Evolutionary conservation across 2,113 vertebrate genomes (phyloP).

Genomic region (Delphinapterus leucas): DNA sequence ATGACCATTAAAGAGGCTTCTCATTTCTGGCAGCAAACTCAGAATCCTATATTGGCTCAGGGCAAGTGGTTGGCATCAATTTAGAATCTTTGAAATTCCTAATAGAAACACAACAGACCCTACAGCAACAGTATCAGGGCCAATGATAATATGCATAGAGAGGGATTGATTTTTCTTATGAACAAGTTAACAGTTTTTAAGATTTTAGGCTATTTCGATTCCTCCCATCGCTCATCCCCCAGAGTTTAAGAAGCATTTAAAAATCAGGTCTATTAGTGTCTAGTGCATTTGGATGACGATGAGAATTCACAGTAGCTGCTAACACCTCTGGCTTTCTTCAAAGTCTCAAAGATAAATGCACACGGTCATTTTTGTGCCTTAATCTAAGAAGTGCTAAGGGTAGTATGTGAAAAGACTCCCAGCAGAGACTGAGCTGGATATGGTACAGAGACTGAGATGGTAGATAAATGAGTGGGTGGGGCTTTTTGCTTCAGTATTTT

Average conservation of each 20-base stretch:
- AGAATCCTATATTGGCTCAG: background rate
- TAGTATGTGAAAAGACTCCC: background rate
- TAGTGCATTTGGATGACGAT: background rate
- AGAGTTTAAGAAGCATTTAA: constrained; percentile 42
- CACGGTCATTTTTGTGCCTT: background rate
- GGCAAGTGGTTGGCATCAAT: constrained; percentile 63
- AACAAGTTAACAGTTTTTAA: constrained; percentile 61
- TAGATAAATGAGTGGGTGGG: background rate
- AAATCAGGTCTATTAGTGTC: constrained; percentile 36
- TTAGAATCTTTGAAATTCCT: constrained; percentile 66
- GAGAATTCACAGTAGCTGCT: constrained; percentile 19
- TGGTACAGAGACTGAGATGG: background rate
- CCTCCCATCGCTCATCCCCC: background rate
- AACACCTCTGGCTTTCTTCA: constrained; percentile 16
- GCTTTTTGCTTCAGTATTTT: background rate
- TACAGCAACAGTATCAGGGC: constrained; percentile 34
- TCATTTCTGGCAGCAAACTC: background rate
- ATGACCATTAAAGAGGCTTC: background rate
- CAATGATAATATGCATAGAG: constrained; percentile 31
- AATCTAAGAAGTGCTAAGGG: constrained; percentile 17
- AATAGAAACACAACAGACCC: constrained; percentile 63
- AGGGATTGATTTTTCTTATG: constrained; percentile 64
- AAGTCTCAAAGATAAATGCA: background rate
- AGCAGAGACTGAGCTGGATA: background rate
- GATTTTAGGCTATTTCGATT: constrained; percentile 60